These are phyloP conservation scores for Trogon melanurus DNA, from an alignment of 2,113 vertebrate genomes.

Conservation along the genomic window DNA sequence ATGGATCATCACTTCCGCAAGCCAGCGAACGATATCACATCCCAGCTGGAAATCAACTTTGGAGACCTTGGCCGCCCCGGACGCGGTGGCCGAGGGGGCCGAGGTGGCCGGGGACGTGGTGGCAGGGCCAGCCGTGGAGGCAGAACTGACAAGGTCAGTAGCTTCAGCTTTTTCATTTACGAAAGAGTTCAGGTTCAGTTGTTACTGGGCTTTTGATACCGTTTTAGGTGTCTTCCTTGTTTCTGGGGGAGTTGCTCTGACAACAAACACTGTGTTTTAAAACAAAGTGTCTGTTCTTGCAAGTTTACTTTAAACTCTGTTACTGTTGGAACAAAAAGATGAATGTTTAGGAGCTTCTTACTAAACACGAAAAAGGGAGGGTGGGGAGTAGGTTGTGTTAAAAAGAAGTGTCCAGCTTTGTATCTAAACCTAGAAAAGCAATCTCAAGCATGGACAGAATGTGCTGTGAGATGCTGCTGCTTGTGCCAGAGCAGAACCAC, in stretches of 20 bases:
- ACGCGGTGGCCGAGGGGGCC: slow-evolving; percentile 90
- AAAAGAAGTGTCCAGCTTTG: not conserved
- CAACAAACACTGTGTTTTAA: fast-evolving
- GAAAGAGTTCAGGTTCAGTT: fast-evolving
- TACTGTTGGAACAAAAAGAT: not conserved
- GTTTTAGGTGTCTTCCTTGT: not conserved
- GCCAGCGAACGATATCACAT: slow-evolving; percentile 98
- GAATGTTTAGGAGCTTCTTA: not conserved
- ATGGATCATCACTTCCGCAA: slow-evolving; percentile 98
- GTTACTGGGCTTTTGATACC: fast-evolving
- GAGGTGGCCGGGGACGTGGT: slow-evolving; percentile 90
- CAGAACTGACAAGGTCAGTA: slow-evolving; percentile 92
- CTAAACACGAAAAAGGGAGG: not conserved
- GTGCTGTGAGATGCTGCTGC: not conserved
- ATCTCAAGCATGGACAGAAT: not conserved
- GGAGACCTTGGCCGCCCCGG: slow-evolving; percentile 97
- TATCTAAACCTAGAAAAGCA: not conserved
- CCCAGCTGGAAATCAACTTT: slow-evolving; percentile 99
- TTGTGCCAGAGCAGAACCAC: not conserved
- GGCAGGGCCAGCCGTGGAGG: slow-evolving; percentile 89
- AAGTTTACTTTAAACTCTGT: fast-evolving
- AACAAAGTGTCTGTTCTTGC: fast-evolving
- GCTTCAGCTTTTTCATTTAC: not conserved
- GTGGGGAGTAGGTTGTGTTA: not conserved
- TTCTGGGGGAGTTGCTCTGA: not conserved